Base-by-base conservation (phyloP, 2,888 invertebrate genomes). In the Bhutanitis thaidina region DNA sequence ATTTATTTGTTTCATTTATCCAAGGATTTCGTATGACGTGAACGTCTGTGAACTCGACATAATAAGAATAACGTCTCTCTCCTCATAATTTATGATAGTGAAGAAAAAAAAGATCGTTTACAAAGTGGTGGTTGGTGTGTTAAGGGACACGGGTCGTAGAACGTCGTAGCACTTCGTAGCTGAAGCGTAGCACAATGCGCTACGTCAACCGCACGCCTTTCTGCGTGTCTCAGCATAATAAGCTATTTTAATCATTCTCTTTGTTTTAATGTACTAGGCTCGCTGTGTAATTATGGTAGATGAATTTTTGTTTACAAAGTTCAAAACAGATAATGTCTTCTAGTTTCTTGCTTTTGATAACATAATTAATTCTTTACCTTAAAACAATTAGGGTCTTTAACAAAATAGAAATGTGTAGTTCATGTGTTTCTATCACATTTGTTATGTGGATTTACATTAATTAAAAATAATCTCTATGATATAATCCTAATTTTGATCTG, bases 171-270 rank as follows among this genome's bases (percentile, higher is more conserved):
- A 74, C 69, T 74, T 71, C 39, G 51, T 47, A 55, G 54, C 49
- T 7, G 30, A 25, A 37, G n/a, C 52, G 49, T 43, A 52, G 46
- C 47, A 65, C 62, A 67, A 62, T 67, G 63, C 64, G 71, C 74
- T 72, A 74, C 74, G 69, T 56, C 69, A 61, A 62, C 66, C 63
- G 65, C 67, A 63, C 62, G 61, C 59, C 56, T 47, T 50, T 52
- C 60, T 58, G 57, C 73, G 72, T 74, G 80, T 69, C 62, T 55
- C 57, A 55, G 75, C 76, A 78, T 79, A 82, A 83, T 78, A 79
- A 75, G 74, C 75, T 59, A 59, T 65, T 65, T 65, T 63, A 64
- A 65, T 65, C 65, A 66, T 68, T 62, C 62, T 63, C 62, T 64
- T 72, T 69, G 63, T 69, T 67, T 64, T 58, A 57, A 53, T 50